Conservation (phyloP, 2,797 vertebrate genomes). For the Echiichthys vipera region DNA sequence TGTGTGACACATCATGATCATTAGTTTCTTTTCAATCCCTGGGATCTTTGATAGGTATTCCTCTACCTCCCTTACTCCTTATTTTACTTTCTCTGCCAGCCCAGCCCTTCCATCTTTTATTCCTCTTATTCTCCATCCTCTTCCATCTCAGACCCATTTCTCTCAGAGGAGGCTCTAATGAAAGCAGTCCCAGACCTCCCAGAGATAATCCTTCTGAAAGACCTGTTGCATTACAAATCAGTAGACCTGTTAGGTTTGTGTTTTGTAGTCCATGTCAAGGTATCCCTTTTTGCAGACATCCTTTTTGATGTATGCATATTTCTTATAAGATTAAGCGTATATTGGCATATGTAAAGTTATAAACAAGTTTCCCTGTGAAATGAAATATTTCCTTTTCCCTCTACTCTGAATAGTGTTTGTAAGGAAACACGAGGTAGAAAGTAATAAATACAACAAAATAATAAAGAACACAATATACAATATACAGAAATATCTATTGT, state of each 20-base stretch:
- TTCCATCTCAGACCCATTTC: background rate
- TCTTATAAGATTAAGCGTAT: too few relatives aligned
- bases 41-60: slow-evolving; percentile 19
- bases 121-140: too few relatives aligned
- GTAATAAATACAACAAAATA: too few relatives aligned
- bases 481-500: too few relatives aligned
- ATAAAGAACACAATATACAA: too few relatives aligned
- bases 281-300: background rate
- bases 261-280: background rate
- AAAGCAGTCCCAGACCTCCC: slow-evolving; percentile 12
- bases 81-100: background rate
- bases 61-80: slow-evolving; percentile 8
- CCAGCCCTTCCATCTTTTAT: slow-evolving; percentile 20
- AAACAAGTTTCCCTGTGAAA: too few relatives aligned
- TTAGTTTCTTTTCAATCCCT: slow-evolving; percentile 29
- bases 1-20: slow-evolving; percentile 46
- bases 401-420: too few relatives aligned
- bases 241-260: background rate
- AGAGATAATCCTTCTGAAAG: background rate
- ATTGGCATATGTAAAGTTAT: too few relatives aligned
- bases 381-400: too few relatives aligned
- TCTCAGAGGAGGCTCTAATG: background rate
- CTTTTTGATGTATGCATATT: background rate
- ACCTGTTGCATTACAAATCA: background rate
- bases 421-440: too few relatives aligned